Percentiles rank a stretch among this genome's conserved stretches.
These are phyloP conservation scores for Megalurothrips usitatus DNA, from an alignment of 2,888 invertebrate genomes.

Conservation along the genomic window DNA sequence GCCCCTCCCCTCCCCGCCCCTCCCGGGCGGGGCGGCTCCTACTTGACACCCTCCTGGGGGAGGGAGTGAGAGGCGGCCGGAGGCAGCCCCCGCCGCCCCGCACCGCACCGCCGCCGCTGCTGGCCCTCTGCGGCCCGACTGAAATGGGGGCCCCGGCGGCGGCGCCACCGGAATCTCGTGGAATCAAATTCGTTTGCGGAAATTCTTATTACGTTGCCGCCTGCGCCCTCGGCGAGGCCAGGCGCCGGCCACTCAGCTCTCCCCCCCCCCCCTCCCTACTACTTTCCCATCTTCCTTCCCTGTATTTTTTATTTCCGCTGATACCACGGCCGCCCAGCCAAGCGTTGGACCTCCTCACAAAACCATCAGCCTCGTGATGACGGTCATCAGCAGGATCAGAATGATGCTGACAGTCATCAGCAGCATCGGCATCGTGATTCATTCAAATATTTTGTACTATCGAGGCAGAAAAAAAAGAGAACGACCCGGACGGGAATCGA, in stretches of 20 bases:
- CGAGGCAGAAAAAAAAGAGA: too few species aligned
- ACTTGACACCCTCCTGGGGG: conserved; percentile 8
- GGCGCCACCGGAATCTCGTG: neutral
- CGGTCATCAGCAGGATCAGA: too few species aligned
- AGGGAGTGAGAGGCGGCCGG: neutral
- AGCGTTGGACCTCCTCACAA: neutral
- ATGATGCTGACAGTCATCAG: too few species aligned
- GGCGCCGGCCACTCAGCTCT: too few species aligned
- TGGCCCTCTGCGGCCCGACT: too few species aligned
- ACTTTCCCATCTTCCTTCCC: too few species aligned
- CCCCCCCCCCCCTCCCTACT: too few species aligned
- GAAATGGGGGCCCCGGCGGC: too few species aligned
- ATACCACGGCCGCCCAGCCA: neutral
- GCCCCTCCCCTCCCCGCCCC: neutral
- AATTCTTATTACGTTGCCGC: conserved; percentile 22
- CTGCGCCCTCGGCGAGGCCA: neutral
- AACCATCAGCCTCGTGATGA: neutral
- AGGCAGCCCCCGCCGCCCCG: neutral
- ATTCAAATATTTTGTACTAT: too few species aligned
- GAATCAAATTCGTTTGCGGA: conserved; percentile 24
- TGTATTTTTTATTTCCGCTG: neutral
- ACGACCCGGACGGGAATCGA: too few species aligned
- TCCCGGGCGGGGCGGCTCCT: neutral
- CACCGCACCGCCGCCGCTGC: neutral
- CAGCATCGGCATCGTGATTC: too few species aligned